phyloP scores from a whole-genome alignment of 1,140 invertebrate species.

The Orius insidiosus region DNA sequence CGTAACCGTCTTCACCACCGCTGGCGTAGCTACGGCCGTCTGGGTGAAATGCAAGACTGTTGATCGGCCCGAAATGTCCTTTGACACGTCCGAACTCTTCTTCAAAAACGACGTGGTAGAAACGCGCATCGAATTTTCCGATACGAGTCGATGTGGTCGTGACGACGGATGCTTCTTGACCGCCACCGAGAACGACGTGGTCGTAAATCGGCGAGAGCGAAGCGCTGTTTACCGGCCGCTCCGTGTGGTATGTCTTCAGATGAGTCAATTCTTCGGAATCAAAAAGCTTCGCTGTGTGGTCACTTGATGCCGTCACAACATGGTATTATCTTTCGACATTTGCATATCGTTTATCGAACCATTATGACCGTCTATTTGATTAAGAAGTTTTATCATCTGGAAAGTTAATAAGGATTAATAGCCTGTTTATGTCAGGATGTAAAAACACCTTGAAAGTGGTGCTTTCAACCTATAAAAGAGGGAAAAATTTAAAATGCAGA shows the following conservation, averaged over 20 bases:
- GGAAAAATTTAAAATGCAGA: too few relatives aligned
- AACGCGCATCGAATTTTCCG: conserved; percentile 96
- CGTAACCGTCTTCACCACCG: conserved; percentile 97
- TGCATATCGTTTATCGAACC: conserved; percentile 92
- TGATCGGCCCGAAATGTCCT: conserved; percentile 99
- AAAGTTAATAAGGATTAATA: too few relatives aligned
- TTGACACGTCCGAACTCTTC: conserved; percentile 97
- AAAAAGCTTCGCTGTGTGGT: conserved; percentile 85
- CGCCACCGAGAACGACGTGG: conserved; percentile 90
- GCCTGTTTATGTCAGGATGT: too few relatives aligned
- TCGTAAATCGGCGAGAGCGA: conserved; percentile 85
- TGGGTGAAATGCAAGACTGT: conserved; percentile 94
- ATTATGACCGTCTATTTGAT: conserved; percentile 60
- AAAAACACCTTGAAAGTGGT: too few relatives aligned
- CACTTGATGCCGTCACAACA: conserved; percentile 92
- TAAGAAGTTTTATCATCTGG: conserved; percentile 63
- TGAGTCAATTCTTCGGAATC: conserved; percentile 68
- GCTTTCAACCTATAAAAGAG: too few relatives aligned
- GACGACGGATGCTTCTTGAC: conserved; percentile 97
- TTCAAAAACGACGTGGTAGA: conserved; percentile 98
- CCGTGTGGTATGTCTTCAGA: conserved; percentile 90
- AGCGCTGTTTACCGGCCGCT: conserved; percentile 90
- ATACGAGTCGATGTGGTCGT: conserved; percentile 88
- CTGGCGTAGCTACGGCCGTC: conserved; percentile 93
- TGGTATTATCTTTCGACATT: conserved; percentile 75